These are phyloP conservation scores for Drosophila prostipennis DNA, from an alignment of 2,888 invertebrate genomes.

Conservation along the genomic window DNA sequence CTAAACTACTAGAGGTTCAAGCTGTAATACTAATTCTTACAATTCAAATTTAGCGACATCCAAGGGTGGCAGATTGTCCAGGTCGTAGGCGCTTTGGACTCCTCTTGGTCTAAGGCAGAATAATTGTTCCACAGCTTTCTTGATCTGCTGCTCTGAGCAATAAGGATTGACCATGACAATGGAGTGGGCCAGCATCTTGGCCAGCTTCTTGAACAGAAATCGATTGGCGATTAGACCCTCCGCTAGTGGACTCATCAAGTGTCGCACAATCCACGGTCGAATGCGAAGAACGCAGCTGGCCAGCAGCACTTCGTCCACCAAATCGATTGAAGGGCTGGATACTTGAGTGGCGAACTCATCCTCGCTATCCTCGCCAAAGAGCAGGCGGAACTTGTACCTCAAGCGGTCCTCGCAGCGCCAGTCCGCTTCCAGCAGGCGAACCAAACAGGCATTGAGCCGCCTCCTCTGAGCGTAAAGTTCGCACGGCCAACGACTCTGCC, in stretches of 20 bases:
- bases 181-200: constrained; percentile 73
- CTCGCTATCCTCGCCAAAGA: constrained; percentile 83
- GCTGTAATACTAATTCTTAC: background rate
- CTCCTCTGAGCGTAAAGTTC: constrained; percentile 79
- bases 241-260: constrained; percentile 81
- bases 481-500: constrained; percentile 82
- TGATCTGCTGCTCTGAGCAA: constrained; percentile 76
- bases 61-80: constrained; percentile 61
- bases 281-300: constrained; percentile 81
- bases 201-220: constrained; percentile 81
- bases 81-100: constrained; percentile 69
- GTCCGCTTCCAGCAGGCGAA: constrained; percentile 74
- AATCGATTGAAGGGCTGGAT: constrained; percentile 81
- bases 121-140: constrained; percentile 73
- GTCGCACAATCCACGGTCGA: constrained; percentile 82
- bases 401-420: constrained; percentile 78
- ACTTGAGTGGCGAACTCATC: constrained; percentile 78
- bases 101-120: constrained; percentile 75
- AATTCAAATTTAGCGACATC: constrained; percentile 42
- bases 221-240: constrained; percentile 81
- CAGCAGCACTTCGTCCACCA: constrained; percentile 78
- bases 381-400: constrained; percentile 67
- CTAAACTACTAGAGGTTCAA: background rate
- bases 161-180: constrained; percentile 80
- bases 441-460: constrained; percentile 67